Conservation (phyloP, 2,797 vertebrate species). For the Scleropages formosus region DNA sequence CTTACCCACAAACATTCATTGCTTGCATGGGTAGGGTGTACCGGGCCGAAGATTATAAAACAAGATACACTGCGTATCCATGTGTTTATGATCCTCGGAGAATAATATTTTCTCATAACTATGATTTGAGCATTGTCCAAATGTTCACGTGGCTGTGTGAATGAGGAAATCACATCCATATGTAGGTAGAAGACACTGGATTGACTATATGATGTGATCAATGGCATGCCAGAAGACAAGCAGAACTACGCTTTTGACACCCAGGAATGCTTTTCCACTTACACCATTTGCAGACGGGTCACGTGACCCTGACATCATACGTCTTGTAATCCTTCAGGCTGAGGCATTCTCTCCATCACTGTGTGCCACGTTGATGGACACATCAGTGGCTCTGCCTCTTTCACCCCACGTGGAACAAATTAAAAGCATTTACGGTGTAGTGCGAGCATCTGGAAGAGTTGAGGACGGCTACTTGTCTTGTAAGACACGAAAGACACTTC, state of each 20-base stretch:
- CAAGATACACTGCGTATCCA: too few relatives aligned
- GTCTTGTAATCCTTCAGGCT: slow-evolving; percentile 20
- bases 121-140: slow-evolving; percentile 14
- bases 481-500: background rate
- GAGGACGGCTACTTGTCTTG: background rate
- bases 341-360: slow-evolving; percentile 31
- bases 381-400: slow-evolving; percentile 49
- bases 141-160: slow-evolving; percentile 51
- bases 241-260: slow-evolving; percentile 17
- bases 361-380: slow-evolving; percentile 53
- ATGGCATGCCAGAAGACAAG: slow-evolving; percentile 25
- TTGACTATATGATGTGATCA: background rate
- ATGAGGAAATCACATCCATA: slow-evolving; percentile 62
- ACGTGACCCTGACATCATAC: slow-evolving; percentile 39
- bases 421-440: slow-evolving; percentile 10
- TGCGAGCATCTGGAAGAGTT: background rate
- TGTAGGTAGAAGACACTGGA: slow-evolving; percentile 44
- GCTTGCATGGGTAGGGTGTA: too few relatives aligned
- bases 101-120: too few relatives aligned
- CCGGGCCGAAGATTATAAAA: too few relatives aligned
- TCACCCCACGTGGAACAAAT: slow-evolving; percentile 48
- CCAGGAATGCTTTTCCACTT: slow-evolving; percentile 37
- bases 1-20: too few relatives aligned
- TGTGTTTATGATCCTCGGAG: too few relatives aligned
- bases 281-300: background rate